Base-by-base conservation (phyloP, 2,113 vertebrate species). In the Electrona antarctica region DNA sequence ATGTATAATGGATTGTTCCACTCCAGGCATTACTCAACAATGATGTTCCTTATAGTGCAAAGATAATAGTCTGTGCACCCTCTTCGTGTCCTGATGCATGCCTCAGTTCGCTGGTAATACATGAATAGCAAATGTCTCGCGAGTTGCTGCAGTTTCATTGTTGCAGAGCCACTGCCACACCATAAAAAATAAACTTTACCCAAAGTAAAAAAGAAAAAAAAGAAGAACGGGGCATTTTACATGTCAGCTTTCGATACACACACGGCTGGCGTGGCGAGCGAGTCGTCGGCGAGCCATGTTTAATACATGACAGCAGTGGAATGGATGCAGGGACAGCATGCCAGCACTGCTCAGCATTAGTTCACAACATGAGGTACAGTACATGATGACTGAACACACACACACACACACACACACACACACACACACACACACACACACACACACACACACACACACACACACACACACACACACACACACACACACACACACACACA, bases 231-330 rank as follows among this genome's bases (percentile, higher is more conserved):
- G 59, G 28, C 28, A 5, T 11, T 46, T 54, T 58, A 46, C 3
- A 21, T 66, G 41, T 28, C 4, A 0, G 4, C 45, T 45, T 50
- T 52, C 8, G 52, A 6, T 2, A 69, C 50, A 54, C 59, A 59
- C 49, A 49, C n/a, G 14, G 28, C 33, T 8, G 15, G 13, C 12
- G 11, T 8, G 15, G 13, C 12, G 11, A 45, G 66, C 6, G 45
- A 64, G 41, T 51, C 29, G 51, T 33, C 66, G 48, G 52, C n/a
- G 33, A 50, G n/a, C 29, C 48, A 59, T 78, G 71, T 77, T 71
- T 56, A 64, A 67, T 21, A 56, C 50, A 67, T 59, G 51, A 56
- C 46, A 64, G 9, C 59, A n/a, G 46, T 62, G 45, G 6, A 41
- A 54, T 46, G 1, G 41, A 49, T 57, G 29, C 12, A 61, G 50